Evolutionary conservation across 1,140 invertebrate species (phyloP).

Genomic region (Grapholita molesta): DNA sequence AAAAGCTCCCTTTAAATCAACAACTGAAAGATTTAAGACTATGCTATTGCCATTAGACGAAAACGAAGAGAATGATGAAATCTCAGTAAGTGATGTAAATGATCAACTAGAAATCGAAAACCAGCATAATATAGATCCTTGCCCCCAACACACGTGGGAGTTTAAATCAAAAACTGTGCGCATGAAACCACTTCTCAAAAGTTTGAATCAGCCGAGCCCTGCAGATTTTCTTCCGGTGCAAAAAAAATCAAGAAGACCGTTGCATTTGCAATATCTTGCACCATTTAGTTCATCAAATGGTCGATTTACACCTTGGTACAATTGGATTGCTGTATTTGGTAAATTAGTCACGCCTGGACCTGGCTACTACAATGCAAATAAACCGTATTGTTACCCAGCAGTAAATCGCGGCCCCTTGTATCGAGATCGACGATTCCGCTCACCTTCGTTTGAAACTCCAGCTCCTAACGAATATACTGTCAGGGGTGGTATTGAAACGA

Average conservation of each 20-base stretch:
- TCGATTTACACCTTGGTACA: slow-evolving; percentile 58
- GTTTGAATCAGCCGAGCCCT: slow-evolving; percentile 40
- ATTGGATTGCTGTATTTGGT: slow-evolving; percentile 49
- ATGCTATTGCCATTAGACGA: slow-evolving; percentile 15
- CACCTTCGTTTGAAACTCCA: slow-evolving; percentile 28
- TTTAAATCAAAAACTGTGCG: slow-evolving; percentile 58
- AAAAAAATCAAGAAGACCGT: slow-evolving; percentile 22
- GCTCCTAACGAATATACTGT: slow-evolving; percentile 53
- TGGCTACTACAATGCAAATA: slow-evolving; percentile 39
- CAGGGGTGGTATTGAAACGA: slow-evolving; percentile 45
- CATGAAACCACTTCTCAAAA: slow-evolving; percentile 48
- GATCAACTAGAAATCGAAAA: background rate
- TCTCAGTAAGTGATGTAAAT: slow-evolving; percentile 10
- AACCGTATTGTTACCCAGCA: slow-evolving; percentile 42
- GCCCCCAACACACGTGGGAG: slow-evolving; percentile 41
- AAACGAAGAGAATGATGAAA: slow-evolving; percentile 26
- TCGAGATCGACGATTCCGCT: slow-evolving; percentile 40
- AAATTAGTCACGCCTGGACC: slow-evolving; percentile 48
- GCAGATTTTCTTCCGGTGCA: slow-evolving; percentile 30
- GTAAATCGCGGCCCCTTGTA: slow-evolving; percentile 43
- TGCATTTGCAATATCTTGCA: slow-evolving; percentile 35
- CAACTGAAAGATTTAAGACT: slow-evolving; percentile 45
- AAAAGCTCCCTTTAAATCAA: slow-evolving; percentile 45
- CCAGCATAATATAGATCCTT: slow-evolving; percentile 19
- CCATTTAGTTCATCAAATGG: slow-evolving; percentile 56